Conservation (phyloP, 2,888 invertebrate genomes). For the Drosophila fulvimacula region DNA sequence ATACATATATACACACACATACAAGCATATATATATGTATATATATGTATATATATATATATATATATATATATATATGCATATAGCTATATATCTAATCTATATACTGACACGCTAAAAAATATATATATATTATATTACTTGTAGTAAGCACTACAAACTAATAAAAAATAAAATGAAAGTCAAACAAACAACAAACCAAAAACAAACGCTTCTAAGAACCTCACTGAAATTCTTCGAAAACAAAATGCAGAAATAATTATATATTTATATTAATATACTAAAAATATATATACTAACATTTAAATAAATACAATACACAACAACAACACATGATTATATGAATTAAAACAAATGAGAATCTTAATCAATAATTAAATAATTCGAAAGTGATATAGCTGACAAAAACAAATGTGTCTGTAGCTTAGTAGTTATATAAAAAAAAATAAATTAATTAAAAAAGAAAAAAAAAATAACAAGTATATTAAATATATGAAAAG, state of each 20-base stretch:
- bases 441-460: constrained; percentile 4
- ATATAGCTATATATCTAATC: constrained; percentile 55
- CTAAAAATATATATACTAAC: constrained; percentile 28
- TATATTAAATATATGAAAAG: constrained; percentile 13
- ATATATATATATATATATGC: constrained; percentile 10
- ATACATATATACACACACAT: constrained; percentile 40
- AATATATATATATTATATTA: constrained; percentile 27
- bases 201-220: constrained; percentile 73
- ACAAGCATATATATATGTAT: no score
- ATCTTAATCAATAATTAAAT: constrained; percentile 76
- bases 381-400: constrained; percentile 79
- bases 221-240: constrained; percentile 84
- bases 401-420: constrained; percentile 78
- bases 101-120: constrained; percentile 45
- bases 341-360: constrained; percentile 40
- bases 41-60: constrained; percentile 8
- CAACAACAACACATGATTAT: constrained; percentile 28
- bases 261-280: constrained; percentile 37
- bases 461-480: constrained; percentile 27
- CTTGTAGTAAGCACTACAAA: constrained; percentile 68
- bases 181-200: constrained; percentile 36
- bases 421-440: constrained; percentile 68
- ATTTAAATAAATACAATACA: constrained; percentile 43
- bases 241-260: constrained; percentile 32
- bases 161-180: constrained; percentile 34